Evolutionary conservation across 35 echinoderm and acorn worm species (phyloP).

Genomic region (Eucidaris tribuloides): DNA sequence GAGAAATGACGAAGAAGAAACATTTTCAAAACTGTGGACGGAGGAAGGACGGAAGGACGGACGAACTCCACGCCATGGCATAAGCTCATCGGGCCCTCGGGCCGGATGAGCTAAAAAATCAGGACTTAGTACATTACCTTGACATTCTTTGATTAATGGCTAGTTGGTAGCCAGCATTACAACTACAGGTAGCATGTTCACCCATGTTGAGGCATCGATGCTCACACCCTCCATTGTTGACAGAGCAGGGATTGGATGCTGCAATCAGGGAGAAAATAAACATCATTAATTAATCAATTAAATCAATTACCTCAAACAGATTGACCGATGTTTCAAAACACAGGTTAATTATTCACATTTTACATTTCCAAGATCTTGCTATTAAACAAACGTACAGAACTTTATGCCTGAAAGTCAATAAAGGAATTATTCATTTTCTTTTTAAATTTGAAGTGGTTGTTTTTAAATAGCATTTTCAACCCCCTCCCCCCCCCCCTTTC

Average conservation of each 20-base stretch:
- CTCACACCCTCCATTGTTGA: constrained; percentile 79
- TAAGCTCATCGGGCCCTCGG: too few relatives aligned
- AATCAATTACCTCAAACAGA: too few relatives aligned
- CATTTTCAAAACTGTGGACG: not conserved
- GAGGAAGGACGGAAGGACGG: not conserved
- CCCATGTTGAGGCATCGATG: constrained; percentile 71
- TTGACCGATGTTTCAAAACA: too few relatives aligned
- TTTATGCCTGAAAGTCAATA: too few relatives aligned
- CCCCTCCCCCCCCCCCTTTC: too few relatives aligned
- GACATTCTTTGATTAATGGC: constrained; percentile 37
- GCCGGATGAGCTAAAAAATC: too few relatives aligned
- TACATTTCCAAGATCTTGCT: too few relatives aligned
- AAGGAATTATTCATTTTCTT: too few relatives aligned
- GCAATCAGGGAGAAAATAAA: not conserved
- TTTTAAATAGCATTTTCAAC: too few relatives aligned
- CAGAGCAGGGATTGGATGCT: constrained; percentile 60
- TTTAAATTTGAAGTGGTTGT: too few relatives aligned
- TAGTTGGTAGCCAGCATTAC: constrained; percentile 56
- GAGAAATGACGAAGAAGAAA: not conserved
- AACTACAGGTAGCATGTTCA: constrained; percentile 56
- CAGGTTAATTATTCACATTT: too few relatives aligned
- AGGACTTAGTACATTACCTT: constrained; percentile 3
- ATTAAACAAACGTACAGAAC: too few relatives aligned
- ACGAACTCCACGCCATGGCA: not conserved
- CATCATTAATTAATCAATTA: not conserved